phyloP scores from a whole-genome alignment of 1,140 invertebrate genomes.

The Diabrotica undecimpunctata region DNA sequence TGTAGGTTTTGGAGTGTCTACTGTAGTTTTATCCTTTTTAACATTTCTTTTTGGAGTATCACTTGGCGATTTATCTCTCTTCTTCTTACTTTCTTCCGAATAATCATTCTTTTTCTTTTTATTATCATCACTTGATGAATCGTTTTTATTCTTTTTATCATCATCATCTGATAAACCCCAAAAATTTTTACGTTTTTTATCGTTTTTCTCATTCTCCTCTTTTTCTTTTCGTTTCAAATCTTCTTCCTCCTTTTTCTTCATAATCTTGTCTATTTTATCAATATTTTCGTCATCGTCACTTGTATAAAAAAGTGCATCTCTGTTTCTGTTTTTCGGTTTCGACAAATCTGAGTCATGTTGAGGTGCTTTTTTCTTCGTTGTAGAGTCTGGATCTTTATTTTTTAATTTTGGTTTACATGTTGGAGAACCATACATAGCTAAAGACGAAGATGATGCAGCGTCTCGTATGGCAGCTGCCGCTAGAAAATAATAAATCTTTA shows the following conservation, averaged over 20 bases:
- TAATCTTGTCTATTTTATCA: constrained; percentile 52
- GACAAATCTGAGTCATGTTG: constrained; percentile 8
- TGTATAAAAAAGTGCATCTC: constrained; percentile 52
- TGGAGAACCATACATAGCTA: constrained; percentile 25
- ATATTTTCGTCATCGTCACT: constrained; percentile 52
- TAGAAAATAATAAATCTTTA: constrained; percentile 20
- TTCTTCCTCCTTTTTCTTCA: constrained; percentile 51
- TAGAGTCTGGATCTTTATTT: constrained; percentile 16
- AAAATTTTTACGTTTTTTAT: background rate
- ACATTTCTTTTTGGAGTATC: background rate
- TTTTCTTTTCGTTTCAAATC: constrained; percentile 23
- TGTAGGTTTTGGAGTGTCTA: no score
- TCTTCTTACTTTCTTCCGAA: constrained; percentile 12
- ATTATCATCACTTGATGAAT: background rate
- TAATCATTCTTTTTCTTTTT: constrained; percentile 20
- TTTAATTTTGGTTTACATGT: constrained; percentile 30
- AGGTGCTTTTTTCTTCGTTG: background rate
- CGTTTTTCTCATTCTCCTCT: constrained; percentile 10
- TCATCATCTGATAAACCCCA: constrained; percentile 14
- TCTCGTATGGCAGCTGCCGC: constrained; percentile 46
- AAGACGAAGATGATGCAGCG: constrained; percentile 28
- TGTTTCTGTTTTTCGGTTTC: constrained; percentile 37
- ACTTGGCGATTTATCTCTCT: constrained; percentile 10
- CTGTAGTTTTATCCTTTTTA: no score
- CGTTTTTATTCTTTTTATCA: background rate